phyloP scores from a whole-genome alignment of 2,888 invertebrate genomes.

The Spatulosminthurus flaviceps region DNA sequence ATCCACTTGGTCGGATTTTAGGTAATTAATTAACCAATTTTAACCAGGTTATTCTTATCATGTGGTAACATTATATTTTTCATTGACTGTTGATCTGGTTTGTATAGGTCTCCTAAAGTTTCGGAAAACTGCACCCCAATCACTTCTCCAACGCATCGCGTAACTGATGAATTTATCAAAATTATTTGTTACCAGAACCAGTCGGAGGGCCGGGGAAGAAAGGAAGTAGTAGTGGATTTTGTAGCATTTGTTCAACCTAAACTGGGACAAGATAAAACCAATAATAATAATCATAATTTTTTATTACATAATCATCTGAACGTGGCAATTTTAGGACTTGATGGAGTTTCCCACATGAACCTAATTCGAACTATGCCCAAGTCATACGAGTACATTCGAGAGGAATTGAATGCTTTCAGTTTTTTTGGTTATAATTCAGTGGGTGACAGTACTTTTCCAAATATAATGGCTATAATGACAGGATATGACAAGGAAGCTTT shows the following conservation, averaged over 20 bases:
- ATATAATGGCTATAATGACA: conserved; percentile 73
- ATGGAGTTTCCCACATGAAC: conserved; percentile 42
- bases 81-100: no score
- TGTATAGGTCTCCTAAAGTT: no score
- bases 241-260: background rate
- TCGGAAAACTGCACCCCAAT: background rate
- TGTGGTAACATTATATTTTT: no score
- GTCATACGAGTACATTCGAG: conserved; percentile 16
- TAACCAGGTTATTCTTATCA: background rate
- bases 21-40: background rate
- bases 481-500: conserved; percentile 72
- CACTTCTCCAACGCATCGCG: background rate
- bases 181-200: background rate
- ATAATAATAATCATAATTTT: no score
- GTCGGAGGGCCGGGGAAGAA: no score
- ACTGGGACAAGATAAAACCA: background rate
- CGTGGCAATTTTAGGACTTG: conserved; percentile 16
- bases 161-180: background rate
- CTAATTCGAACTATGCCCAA: conserved; percentile 39
- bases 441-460: background rate
- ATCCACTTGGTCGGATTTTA: background rate
- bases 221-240: background rate
- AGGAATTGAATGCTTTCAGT: background rate
- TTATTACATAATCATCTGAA: background rate
- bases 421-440: background rate